Conservation (phyloP, 2,888 invertebrate genomes). For the Rhagophthalmus giganteus region DNA sequence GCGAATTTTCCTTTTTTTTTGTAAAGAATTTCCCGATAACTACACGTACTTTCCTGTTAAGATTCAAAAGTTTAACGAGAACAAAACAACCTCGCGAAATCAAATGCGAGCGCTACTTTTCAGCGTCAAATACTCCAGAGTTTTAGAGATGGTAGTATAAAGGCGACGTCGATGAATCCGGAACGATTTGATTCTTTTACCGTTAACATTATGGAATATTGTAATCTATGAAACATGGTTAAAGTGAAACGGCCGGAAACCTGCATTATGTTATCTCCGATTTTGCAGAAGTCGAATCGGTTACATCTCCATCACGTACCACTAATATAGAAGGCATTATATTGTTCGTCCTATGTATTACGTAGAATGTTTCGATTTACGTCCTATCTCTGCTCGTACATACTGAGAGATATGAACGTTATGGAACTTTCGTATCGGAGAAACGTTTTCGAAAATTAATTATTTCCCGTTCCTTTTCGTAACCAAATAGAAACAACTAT, state of each 20-base stretch:
- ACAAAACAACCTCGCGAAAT: neutral
- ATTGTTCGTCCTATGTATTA: neutral
- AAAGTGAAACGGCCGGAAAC: neutral
- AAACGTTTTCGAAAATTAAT: too few species aligned
- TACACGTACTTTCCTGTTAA: too few species aligned
- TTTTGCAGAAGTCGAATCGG: slow-evolving; percentile 2
- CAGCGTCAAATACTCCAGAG: slow-evolving; percentile 9
- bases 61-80: too few species aligned
- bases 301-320: slow-evolving; percentile 7
- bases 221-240: neutral
- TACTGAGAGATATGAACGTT: too few species aligned
- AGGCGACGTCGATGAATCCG: too few species aligned
- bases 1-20: too few species aligned
- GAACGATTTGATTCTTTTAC: slow-evolving; percentile 8
- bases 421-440: too few species aligned
- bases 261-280: slow-evolving; percentile 1
- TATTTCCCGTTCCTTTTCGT: too few species aligned
- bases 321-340: slow-evolving; percentile 3
- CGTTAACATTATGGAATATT: neutral
- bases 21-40: too few species aligned
- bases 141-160: too few species aligned
- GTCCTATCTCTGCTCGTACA: neutral
- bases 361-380: slow-evolving; percentile 1
- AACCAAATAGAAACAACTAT: too few species aligned
- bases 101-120: slow-evolving; percentile 1